Evolutionary conservation across 2,888 invertebrate species (phyloP).

Genomic region (Drosophila mettleri): DNA sequence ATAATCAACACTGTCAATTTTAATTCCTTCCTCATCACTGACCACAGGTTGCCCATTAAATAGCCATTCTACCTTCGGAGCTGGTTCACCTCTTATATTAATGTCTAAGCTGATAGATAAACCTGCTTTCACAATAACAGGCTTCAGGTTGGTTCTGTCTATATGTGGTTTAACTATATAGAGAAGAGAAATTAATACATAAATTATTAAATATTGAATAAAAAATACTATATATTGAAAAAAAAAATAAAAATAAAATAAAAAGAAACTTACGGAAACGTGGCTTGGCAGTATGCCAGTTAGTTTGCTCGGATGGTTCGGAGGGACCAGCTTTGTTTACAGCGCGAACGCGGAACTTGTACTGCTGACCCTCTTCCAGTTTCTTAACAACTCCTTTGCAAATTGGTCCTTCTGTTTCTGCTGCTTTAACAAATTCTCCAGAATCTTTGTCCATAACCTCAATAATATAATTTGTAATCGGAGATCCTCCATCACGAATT

Average conservation of each 20-base stretch:
- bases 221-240: constrained; percentile 87
- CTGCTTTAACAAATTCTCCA: constrained; percentile 93
- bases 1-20: constrained; percentile 94
- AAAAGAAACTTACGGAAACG: constrained; percentile 90
- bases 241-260: not conserved
- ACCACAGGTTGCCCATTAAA: constrained; percentile 90
- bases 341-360: constrained; percentile 97
- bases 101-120: constrained; percentile 94
- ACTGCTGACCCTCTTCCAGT: constrained; percentile 96
- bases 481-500: constrained; percentile 95
- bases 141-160: constrained; percentile 94
- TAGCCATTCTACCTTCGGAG: constrained; percentile 95
- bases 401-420: constrained; percentile 92
- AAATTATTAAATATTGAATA: not conserved
- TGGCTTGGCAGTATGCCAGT: constrained; percentile 95
- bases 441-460: constrained; percentile 96
- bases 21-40: constrained; percentile 87
- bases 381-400: constrained; percentile 95
- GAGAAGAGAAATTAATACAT: not conserved
- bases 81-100: constrained; percentile 96
- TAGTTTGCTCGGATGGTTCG: constrained; percentile 95
- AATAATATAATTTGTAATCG: constrained; percentile 96
- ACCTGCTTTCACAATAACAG: constrained; percentile 94
- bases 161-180: constrained; percentile 95
- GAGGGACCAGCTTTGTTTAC: constrained; percentile 97